phyloP scores from a whole-genome alignment of 2,797 vertebrate genomes.

The Esox lucius region DNA sequence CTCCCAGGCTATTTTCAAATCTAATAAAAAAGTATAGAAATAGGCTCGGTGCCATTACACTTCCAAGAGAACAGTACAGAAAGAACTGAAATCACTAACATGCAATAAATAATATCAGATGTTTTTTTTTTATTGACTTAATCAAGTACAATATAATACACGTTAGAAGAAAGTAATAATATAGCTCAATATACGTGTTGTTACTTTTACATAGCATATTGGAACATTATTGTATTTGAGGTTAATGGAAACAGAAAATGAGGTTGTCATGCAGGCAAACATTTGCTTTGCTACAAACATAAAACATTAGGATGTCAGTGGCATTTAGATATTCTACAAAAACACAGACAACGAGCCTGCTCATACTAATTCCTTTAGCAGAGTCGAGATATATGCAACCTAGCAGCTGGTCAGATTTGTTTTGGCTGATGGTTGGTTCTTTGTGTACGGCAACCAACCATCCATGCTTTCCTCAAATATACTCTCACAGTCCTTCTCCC shows the following conservation, averaged over 20 bases:
- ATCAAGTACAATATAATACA: too few relatives aligned
- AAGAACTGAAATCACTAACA: too few relatives aligned
- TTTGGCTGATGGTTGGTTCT: constrained; percentile 3
- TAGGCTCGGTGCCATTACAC: too few relatives aligned
- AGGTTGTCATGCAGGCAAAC: neutral
- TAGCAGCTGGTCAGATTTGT: constrained; percentile 4
- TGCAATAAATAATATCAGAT: too few relatives aligned
- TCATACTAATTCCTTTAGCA: neutral
- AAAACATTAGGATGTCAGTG: neutral
- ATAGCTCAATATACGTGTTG: too few relatives aligned
- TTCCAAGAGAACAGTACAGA: too few relatives aligned
- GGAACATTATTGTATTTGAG: neutral
- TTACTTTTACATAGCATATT: neutral
- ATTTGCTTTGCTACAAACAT: neutral
- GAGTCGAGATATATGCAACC: constrained; percentile 2
- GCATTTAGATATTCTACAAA: neutral
- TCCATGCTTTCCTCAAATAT: neutral
- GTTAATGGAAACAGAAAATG: neutral
- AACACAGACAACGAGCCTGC: neutral
- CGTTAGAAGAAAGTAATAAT: too few relatives aligned
- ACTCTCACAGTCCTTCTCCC: neutral
- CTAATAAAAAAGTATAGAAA: too few relatives aligned
- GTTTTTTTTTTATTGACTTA: too few relatives aligned
- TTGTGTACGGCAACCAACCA: constrained; percentile 1
- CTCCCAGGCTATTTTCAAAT: too few relatives aligned